Conservation (phyloP, 1,140 invertebrate species). For the Philopotamus ludificatus region DNA sequence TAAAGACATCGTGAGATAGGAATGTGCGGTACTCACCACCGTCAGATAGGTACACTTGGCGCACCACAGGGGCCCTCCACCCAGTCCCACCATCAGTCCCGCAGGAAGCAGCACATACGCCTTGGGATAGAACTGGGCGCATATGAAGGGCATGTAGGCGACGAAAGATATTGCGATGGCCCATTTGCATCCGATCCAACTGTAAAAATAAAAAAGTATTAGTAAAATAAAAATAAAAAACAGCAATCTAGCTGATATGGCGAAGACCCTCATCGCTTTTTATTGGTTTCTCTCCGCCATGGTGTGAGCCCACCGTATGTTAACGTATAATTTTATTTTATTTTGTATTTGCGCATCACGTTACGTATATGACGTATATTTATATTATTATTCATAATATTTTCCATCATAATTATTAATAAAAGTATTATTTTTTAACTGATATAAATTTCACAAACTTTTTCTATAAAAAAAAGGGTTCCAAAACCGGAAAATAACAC, state of each 20-base stretch:
- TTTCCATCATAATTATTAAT: too few relatives aligned
- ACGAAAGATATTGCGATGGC: conserved; percentile 81
- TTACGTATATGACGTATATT: too few relatives aligned
- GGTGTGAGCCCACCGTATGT: too few relatives aligned
- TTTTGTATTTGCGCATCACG: too few relatives aligned
- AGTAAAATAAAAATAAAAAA: conserved; percentile 10
- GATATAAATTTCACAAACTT: too few relatives aligned
- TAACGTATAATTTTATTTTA: too few relatives aligned
- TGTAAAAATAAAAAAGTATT: conserved; percentile 43
- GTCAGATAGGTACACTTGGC: conserved; percentile 88
- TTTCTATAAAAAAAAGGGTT: too few relatives aligned
- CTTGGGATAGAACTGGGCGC: conserved; percentile 80
- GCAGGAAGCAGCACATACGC: conserved; percentile 84
- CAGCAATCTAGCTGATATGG: not conserved
- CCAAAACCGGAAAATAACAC: too few relatives aligned
- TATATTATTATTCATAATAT: too few relatives aligned
- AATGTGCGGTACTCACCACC: conserved; percentile 54
- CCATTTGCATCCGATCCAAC: conserved; percentile 83
- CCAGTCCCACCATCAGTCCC: conserved; percentile 79
- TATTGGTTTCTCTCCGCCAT: not conserved
- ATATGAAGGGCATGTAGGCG: conserved; percentile 85
- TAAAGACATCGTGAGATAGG: not conserved
- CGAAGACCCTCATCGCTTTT: too few relatives aligned
- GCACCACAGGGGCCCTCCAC: conserved; percentile 86
- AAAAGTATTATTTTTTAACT: too few relatives aligned